Conservation (phyloP, 1,140 invertebrate species). For the Halesus radiatus region DNA sequence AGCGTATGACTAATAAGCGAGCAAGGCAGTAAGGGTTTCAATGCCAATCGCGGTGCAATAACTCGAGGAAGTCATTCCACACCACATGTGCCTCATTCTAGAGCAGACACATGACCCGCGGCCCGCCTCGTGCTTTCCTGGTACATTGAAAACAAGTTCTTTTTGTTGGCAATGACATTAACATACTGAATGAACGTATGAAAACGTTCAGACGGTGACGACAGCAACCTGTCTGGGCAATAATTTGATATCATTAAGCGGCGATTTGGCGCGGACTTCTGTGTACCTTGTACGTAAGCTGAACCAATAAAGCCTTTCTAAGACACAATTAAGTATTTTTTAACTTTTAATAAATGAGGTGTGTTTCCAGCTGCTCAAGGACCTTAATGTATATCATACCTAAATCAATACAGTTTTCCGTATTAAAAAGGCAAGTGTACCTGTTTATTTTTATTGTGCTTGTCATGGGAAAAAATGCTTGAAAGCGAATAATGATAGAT, state of each 20-base stretch:
- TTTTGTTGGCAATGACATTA: constrained; percentile 38
- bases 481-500: too few species aligned
- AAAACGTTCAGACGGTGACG: constrained; percentile 2
- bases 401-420: too few species aligned
- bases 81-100: constrained; percentile 15
- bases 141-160: constrained; percentile 5
- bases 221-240: constrained; percentile 2
- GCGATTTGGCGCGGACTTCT: background rate
- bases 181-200: constrained; percentile 31
- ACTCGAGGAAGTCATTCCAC: background rate
- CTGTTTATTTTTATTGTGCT: too few species aligned
- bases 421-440: too few species aligned
- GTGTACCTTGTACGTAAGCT: too few species aligned
- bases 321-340: too few species aligned
- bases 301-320: too few species aligned
- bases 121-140: constrained; percentile 1
- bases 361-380: too few species aligned
- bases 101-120: constrained; percentile 9
- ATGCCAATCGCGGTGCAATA: constrained; percentile 10
- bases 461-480: too few species aligned
- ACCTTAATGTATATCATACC: too few species aligned
- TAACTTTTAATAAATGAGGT: too few species aligned
- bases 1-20: too few species aligned
- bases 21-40: background rate
- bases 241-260: background rate